These are phyloP conservation scores for Connochaetes taurinus DNA, from an alignment of 2,113 vertebrate species.

Conservation along the genomic window DNA sequence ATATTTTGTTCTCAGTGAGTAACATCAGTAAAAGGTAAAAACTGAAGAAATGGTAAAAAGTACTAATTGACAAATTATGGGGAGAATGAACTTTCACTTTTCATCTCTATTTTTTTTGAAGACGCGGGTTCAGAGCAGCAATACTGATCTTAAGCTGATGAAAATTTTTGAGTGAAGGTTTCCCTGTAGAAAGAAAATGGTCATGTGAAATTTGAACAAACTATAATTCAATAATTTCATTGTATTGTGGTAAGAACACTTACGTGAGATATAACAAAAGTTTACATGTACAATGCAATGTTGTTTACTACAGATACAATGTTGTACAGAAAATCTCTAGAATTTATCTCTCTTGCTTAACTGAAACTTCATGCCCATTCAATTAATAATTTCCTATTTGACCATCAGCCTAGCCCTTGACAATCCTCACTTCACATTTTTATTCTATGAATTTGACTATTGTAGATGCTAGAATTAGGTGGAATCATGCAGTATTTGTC, in stretches of 20 bases:
- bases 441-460: neutral
- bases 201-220: neutral
- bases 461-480: neutral
- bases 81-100: neutral
- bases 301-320: neutral
- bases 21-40: neutral
- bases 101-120: neutral
- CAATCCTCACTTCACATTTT: neutral
- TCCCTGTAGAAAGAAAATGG: neutral
- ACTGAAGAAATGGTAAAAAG: neutral
- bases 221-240: neutral
- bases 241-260: neutral
- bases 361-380: neutral
- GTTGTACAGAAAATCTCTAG: neutral
- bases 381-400: neutral
- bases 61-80: neutral
- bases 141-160: neutral
- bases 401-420: neutral
- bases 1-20: neutral
- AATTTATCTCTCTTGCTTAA: neutral
- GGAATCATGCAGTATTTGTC: neutral
- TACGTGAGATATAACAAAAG: neutral
- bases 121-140: neutral
- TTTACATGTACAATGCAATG: neutral
- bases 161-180: neutral